Percentiles rank a stretch among this genome's conserved stretches.
Evolutionary conservation across 1,140 invertebrate species (phyloP).

Genomic region (Lepidurus arcticus): DNA sequence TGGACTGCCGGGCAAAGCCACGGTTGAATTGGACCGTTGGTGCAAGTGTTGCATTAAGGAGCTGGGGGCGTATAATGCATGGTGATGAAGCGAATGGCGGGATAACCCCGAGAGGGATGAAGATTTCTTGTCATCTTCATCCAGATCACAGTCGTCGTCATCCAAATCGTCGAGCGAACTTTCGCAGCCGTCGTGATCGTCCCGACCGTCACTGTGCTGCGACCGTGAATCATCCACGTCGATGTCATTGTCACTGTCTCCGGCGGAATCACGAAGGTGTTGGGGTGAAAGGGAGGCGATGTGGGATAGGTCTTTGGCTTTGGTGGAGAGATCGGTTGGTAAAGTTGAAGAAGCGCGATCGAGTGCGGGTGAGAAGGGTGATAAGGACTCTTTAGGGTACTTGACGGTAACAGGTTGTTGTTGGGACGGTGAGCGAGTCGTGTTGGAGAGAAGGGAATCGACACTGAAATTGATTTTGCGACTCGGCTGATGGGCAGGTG

Average conservation of each 20-base stretch:
- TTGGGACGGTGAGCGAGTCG: background rate
- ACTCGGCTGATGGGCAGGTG: background rate
- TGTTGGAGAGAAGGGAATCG: slow-evolving; percentile 31
- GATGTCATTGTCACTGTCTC: slow-evolving; percentile 19
- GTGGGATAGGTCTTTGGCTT: background rate
- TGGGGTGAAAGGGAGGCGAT: background rate
- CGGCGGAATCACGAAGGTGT: background rate
- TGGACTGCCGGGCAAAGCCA: background rate
- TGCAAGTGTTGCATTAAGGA: slow-evolving; percentile 13
- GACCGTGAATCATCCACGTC: slow-evolving; percentile 2
- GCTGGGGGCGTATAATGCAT: background rate
- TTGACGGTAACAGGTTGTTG: background rate
- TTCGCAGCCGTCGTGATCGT: slow-evolving; percentile 9
- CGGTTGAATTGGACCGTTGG: background rate
- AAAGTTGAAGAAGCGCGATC: background rate
- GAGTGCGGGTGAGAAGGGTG: background rate
- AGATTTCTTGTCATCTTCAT: background rate
- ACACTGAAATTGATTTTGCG: slow-evolving; percentile 32
- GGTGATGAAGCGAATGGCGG: background rate
- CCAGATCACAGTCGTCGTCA: background rate
- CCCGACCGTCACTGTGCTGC: slow-evolving; percentile 5
- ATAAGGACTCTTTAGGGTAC: background rate
- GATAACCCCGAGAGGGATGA: background rate
- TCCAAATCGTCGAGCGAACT: background rate
- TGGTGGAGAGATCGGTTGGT: background rate